Evolutionary conservation across 2,113 vertebrate genomes (phyloP), one percentile per base, ranked within the genome.

Genomic region (Gnathonemus longibarbis): DNA sequence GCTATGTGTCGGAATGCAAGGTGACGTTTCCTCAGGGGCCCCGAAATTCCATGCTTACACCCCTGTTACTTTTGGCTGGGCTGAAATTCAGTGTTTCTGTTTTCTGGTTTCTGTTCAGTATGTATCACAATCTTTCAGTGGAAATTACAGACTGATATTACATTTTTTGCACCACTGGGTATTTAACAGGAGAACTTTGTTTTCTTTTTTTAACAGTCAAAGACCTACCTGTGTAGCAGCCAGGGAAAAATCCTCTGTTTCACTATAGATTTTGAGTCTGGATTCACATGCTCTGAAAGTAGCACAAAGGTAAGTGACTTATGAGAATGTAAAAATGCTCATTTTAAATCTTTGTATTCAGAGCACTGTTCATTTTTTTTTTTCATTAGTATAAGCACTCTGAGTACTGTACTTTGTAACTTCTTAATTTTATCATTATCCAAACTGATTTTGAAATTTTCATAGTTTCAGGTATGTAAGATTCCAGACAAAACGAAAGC

Each of bases 231-330:
- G 91, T 98, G 98, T 95, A 97, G 96, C 93, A 97, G 96, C 95
- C 97, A 97, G 94, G 97, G 97, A 88, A 97, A 95, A 27, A 87
- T 93, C 2, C 93, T 98, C 58, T 95, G 96, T 93, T 98, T 99
- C 95, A 97, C 96, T 1, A 86, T 98, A 1, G 97, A 98, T 93
- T 98, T 99, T 89, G 94, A 95, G 27, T 94, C 96, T 39, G 98
- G 98, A 90, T 98, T 99, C 95, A 97, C 96, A 92, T 99, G 98
- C 94, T 97, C 96, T 58, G 96, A 98, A 91, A 95, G 93, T 89
- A 94, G 95, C 94, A 97, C 97, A 56, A 97, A 98, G 97, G 97
- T 97, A 94, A 95, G 95, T 19, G 24, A n/a, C 48, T 50, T 13
- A 17, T 46, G 3, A 7, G 19, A 88, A 45, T 31, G 46, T 7